phyloP scores from a whole-genome alignment of 1,140 invertebrate genomes.

The Nebria ingens region DNA sequence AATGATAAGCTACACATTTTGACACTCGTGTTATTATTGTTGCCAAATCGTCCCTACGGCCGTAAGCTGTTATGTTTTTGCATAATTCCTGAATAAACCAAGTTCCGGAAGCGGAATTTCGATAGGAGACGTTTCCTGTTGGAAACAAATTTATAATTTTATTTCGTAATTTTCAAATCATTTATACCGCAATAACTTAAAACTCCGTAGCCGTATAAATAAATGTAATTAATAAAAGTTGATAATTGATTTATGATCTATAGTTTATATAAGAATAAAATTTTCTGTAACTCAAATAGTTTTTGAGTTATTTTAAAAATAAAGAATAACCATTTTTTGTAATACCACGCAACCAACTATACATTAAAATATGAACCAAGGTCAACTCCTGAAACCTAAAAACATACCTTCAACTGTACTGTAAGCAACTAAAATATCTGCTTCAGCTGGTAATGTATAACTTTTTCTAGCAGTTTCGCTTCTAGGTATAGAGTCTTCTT shows the following conservation, averaged over 20 bases:
- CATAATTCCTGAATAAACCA: slow-evolving; percentile 33
- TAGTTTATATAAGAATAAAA: no score
- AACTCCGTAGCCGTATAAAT: neutral
- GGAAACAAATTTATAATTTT: slow-evolving; percentile 12
- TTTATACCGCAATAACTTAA: neutral
- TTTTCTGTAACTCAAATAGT: no score
- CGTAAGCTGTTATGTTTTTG: slow-evolving; percentile 25
- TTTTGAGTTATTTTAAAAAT: neutral
- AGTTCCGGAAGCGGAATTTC: slow-evolving; percentile 19
- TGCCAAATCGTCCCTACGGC: slow-evolving; percentile 27
- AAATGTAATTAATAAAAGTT: neutral
- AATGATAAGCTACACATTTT: slow-evolving; percentile 15
- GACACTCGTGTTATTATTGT: slow-evolving; percentile 23
- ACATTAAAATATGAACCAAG: neutral
- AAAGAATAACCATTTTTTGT: neutral
- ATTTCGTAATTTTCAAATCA: neutral
- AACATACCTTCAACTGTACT: slow-evolving; percentile 26
- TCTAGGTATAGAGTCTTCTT: neutral
- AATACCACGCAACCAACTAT: neutral
- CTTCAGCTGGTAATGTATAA: slow-evolving; percentile 1
- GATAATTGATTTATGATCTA: no score
- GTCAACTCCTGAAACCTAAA: no score
- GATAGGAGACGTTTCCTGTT: slow-evolving; percentile 17
- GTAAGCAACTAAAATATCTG: slow-evolving; percentile 24
- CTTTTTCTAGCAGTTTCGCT: slow-evolving; percentile 9